Evolutionary conservation across 2,113 vertebrate genomes (phyloP), one percentile per base, ranked within the genome.

Genomic region (Stegostoma tigrinum): DNA sequence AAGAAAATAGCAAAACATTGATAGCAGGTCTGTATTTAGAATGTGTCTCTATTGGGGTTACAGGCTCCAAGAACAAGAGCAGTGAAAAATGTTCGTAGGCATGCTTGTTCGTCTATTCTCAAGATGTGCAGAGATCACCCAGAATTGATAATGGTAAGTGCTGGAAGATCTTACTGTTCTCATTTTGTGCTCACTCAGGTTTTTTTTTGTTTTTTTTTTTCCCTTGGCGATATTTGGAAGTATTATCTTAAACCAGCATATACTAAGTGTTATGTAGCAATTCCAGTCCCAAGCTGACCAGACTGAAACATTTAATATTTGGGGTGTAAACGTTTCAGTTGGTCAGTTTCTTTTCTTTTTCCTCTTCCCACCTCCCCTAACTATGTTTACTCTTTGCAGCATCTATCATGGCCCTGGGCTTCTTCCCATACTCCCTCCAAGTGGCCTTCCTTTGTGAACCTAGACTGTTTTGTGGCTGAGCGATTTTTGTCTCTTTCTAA

Each of bases 121-220:
- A 99, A 98, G 97, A 99, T 99, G 96, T 99, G 99, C 96, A 97
- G 99, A 7, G 99, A 99, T 97, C 99, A 98, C 96, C 98, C 99
- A 34, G 98, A 99, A 4, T 98, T 99, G 64, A 98, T 99, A 68
- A 96, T 99, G 98, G 99, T 99, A 97, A 67, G 97, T 96, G 15
- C 14, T 66, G 42, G 45, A 94, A 45, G 27, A 21, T 42, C 30
- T n/a, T 52, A 3, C 61, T 95, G 38, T 70, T 96, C 66, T 34
- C 72, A 95, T 42, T 23, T 45, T 55, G 52, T 38, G 67, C 91
- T 68, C 6, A n/a, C 78, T n/a, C 19, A 27, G 15, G 42, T 68
- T 61, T 27, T 34, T 94, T 94, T 45, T 67, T 42, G 15, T 70
- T 64, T 66, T 24, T 21, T 94, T 66, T 12, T 27, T n/a, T n/a